Percentiles rank a stretch among this genome's conserved stretches.
phyloP scores from a whole-genome alignment of 2,113 vertebrate genomes.

The Microcebus griseorufus region DNA sequence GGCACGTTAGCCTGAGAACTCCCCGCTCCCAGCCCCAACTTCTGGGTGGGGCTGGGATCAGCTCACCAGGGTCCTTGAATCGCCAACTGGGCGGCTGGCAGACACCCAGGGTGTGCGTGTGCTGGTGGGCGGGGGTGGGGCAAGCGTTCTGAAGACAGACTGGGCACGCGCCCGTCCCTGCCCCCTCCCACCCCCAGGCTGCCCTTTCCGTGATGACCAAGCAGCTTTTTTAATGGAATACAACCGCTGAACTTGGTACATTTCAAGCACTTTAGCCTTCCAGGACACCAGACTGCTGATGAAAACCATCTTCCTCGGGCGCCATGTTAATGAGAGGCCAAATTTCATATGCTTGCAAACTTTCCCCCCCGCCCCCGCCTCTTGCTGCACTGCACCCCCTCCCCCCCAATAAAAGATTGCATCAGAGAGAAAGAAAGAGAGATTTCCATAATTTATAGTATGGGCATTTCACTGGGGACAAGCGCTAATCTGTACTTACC shows the following conservation, averaged over 20 bases:
- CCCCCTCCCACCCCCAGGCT: background rate
- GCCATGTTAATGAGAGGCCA: conserved; percentile 88
- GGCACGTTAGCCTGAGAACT: background rate
- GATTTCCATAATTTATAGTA: conserved; percentile 92
- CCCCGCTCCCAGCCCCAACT: background rate
- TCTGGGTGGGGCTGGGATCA: background rate
- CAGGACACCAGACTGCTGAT: conserved; percentile 85
- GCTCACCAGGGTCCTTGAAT: background rate
- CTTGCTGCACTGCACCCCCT: conserved; percentile 70
- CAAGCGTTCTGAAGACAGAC: background rate
- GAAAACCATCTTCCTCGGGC: conserved; percentile 79
- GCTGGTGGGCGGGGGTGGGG: background rate
- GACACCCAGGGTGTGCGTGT: background rate
- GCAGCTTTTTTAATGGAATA: conserved; percentile 84
- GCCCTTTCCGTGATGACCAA: conserved; percentile 55
- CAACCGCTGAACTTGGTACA: conserved; percentile 82
- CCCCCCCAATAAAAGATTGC: conserved; percentile 86
- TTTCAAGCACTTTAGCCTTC: conserved; percentile 84
- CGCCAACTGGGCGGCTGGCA: background rate
- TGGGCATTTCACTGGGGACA: conserved; percentile 88
- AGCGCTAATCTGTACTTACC: conserved; percentile 93
- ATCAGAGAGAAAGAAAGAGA: conserved; percentile 82
- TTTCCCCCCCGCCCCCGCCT: conserved; percentile 74
- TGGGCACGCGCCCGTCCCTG: background rate
- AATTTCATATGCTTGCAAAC: conserved; percentile 86